Evolutionary conservation across 2,888 invertebrate species (phyloP), one percentile per base, ranked within the genome.

Genomic region (Caenorhabditis sp.): DNA sequence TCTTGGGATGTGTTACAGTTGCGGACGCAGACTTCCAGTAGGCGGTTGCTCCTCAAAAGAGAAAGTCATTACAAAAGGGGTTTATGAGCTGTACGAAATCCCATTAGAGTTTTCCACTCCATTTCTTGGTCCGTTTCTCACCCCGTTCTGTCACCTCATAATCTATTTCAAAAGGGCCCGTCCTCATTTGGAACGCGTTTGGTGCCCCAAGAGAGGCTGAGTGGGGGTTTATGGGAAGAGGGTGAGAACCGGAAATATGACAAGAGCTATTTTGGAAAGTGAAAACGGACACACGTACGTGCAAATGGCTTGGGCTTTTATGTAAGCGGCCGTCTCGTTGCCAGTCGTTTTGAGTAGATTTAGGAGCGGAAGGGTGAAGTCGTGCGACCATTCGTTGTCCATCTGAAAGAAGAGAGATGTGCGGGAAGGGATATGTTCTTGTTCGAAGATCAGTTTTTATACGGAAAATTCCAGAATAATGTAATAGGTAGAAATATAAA

Each of bases 321-420:
- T 41, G 28, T 70, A 86, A 35, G 89, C 89, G 10, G 89, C 89
- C 22, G 87, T 88, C 59, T 88, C 87, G 63, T 89, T 89, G n/a
- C 88, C 87, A 28, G 89, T 89, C 19, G 82, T 76, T 69, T 81
- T 80, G 22, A 89, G 81, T 16, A 89, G 76, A 31, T 82, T 83
- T n/a, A 88, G 56, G 16, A 89, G 79, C 28, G 89, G 89, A 31
- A 89, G 85, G 14, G 89, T 89, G 85, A 89, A 89, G 41, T 88
- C 87, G 16, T 85, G 80, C 10, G 89, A 88, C 89, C 89, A 89
- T 72, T 89, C 89, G 66, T 87, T 88, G 72, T 89, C 89, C 86
- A 86, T 87, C 87, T 89, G 76, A 81, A 51, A 10, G 4, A 19
- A 1, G 26, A 28, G 19, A 41, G 1, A 54, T 28, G 19, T 44